phyloP scores from a whole-genome alignment of 2,888 invertebrate genomes.

The Melitaea athalia region DNA sequence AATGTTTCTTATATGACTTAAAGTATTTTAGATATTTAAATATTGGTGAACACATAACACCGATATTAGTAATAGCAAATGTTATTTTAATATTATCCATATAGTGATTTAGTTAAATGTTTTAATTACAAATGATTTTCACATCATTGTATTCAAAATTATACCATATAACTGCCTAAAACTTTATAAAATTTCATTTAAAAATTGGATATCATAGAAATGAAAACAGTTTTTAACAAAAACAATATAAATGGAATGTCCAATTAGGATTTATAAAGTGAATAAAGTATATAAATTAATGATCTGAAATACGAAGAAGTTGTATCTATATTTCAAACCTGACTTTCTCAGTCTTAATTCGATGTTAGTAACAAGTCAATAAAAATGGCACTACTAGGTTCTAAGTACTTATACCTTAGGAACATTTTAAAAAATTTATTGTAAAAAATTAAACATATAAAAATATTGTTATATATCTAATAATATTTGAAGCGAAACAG shows the following conservation, averaged over 20 bases:
- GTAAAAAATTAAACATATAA: constrained; percentile 62
- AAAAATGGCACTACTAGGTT: constrained; percentile 71
- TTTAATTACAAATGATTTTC: neutral
- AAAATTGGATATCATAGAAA: neutral
- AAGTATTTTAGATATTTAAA: neutral
- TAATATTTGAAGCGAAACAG: constrained; percentile 53
- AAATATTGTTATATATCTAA: constrained; percentile 59
- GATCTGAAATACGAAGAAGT: constrained; percentile 13
- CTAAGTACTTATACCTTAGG: constrained; percentile 67
- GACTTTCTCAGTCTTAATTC: constrained; percentile 74
- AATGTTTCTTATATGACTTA: no score
- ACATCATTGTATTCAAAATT: neutral
- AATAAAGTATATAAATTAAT: constrained; percentile 5
- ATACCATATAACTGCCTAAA: constrained; percentile 14
- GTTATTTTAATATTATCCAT: neutral
- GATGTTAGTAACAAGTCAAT: constrained; percentile 61
- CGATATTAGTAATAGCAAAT: neutral
- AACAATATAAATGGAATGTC: constrained; percentile 22
- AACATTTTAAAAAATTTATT: constrained; percentile 62
- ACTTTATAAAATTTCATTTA: constrained; percentile 5
- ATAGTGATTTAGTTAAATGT: neutral
- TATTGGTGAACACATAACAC: neutral
- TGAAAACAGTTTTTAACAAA: constrained; percentile 1
- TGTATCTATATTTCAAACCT: constrained; percentile 24
- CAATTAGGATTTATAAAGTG: neutral